Percentiles rank a stretch among this genome's conserved stretches.
Evolutionary conservation across 1,140 invertebrate genomes (phyloP).

Genomic region (Brachionus paranguensis): DNA sequence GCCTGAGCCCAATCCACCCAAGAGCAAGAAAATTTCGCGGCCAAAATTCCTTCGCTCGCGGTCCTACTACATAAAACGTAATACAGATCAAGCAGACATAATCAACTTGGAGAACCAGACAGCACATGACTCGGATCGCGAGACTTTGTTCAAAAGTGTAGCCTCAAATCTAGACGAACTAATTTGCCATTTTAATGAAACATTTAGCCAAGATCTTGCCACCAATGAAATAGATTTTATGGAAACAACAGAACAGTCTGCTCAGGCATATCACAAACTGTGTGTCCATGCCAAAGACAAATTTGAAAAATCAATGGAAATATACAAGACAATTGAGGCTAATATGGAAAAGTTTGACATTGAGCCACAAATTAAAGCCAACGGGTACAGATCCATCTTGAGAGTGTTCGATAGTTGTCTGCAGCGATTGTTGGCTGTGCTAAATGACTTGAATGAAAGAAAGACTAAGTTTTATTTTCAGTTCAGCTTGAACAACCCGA

Average conservation of each 20-base stretch:
- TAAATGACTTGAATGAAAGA: slow-evolving; percentile 27
- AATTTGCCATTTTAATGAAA: neutral
- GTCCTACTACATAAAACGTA: neutral
- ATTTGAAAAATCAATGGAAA: neutral
- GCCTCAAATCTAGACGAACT: neutral
- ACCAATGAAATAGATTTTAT: neutral
- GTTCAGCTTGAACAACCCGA: slow-evolving; percentile 14
- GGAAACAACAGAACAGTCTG: slow-evolving; percentile 12
- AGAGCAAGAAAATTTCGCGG: neutral
- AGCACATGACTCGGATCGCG: neutral
- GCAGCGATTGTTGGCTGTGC: neutral
- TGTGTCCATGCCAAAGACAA: neutral
- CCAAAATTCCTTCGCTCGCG: neutral
- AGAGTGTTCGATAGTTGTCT: slow-evolving; percentile 16
- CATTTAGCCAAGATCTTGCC: neutral
- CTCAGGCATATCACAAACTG: slow-evolving; percentile 3
- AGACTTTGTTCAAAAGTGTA: neutral
- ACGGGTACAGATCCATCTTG: slow-evolving; percentile 14
- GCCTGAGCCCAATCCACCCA: neutral
- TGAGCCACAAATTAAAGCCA: slow-evolving; percentile 13
- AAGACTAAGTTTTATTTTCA: slow-evolving; percentile 35
- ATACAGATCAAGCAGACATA: neutral
- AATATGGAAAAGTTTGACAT: slow-evolving; percentile 1
- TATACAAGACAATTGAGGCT: slow-evolving; percentile 11
- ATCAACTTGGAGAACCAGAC: neutral